These are phyloP conservation scores for Ara ararauna DNA, from an alignment of 2,797 vertebrate species.

Conservation along the genomic window DNA sequence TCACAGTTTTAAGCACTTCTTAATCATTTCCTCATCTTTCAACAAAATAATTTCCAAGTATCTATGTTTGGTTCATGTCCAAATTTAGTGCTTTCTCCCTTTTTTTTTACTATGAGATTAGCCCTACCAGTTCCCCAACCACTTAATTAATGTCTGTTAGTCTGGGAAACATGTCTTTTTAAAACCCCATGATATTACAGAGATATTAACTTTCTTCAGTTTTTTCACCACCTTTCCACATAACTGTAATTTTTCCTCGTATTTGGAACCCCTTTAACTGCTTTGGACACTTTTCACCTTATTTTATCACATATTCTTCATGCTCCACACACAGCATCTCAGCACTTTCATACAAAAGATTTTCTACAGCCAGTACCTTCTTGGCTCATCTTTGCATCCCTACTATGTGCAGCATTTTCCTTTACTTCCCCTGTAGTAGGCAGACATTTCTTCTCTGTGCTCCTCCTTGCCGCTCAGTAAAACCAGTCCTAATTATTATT, in stretches of 20 bases:
- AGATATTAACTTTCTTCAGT: neutral
- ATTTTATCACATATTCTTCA: neutral
- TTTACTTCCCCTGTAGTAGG: neutral
- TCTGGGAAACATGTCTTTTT: neutral
- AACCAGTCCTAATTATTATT: neutral
- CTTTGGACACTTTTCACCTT: neutral
- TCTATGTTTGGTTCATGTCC: fast-evolving
- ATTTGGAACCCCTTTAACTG: neutral
- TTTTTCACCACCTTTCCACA: neutral
- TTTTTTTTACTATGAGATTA: neutral
- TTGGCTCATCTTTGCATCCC: neutral
- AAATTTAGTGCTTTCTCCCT: neutral
- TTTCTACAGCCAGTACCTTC: neutral
- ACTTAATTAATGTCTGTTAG: neutral
- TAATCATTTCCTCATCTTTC: neutral
- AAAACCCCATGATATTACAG: fast-evolving
- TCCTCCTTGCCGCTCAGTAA: neutral
- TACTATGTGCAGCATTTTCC: neutral
- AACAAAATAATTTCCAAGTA: neutral
- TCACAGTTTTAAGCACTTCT: neutral
- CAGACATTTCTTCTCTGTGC: neutral
- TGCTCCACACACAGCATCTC: neutral
- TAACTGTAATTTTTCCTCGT: neutral
- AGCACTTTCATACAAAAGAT: neutral
- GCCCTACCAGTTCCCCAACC: fast-evolving